These are phyloP conservation scores for Pelecanus crispus DNA, from an alignment of 2,113 vertebrate genomes.

Conservation along the genomic window DNA sequence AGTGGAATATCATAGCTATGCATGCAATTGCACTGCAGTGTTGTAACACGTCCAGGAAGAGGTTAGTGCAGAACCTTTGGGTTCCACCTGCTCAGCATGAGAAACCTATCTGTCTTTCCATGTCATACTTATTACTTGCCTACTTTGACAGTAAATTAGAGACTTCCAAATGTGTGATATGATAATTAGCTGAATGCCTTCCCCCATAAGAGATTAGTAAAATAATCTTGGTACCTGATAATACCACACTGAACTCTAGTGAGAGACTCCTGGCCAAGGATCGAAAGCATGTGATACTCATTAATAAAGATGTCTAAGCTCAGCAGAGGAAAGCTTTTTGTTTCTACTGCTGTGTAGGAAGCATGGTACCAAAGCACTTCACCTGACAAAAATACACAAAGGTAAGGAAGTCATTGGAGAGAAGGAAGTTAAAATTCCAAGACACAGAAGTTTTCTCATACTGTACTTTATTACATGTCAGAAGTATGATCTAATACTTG, in stretches of 20 bases:
- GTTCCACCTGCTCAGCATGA: neutral
- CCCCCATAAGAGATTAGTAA: neutral
- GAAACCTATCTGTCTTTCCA: neutral
- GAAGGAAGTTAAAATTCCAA: neutral
- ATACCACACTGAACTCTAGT: neutral
- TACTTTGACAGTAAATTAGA: neutral
- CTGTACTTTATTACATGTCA: neutral
- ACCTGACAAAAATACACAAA: neutral
- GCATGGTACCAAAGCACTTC: neutral
- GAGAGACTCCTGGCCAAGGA: neutral
- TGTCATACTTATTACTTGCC: neutral
- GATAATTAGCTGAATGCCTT: neutral
- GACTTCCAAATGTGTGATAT: neutral
- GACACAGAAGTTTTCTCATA: neutral
- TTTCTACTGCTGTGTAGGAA: neutral
- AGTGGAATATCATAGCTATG: neutral
- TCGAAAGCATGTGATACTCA: neutral
- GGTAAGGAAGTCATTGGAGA: neutral
- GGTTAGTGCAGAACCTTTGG: neutral
- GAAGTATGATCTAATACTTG: neutral
- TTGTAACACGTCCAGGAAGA: neutral
- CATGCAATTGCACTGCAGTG: neutral
- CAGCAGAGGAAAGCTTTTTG: neutral
- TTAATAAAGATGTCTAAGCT: neutral
- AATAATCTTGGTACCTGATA: neutral